Evolutionary conservation across 2,888 invertebrate genomes (phyloP), one percentile per base, ranked within the genome.

Genomic region (Pristionchus fissidentatus): DNA sequence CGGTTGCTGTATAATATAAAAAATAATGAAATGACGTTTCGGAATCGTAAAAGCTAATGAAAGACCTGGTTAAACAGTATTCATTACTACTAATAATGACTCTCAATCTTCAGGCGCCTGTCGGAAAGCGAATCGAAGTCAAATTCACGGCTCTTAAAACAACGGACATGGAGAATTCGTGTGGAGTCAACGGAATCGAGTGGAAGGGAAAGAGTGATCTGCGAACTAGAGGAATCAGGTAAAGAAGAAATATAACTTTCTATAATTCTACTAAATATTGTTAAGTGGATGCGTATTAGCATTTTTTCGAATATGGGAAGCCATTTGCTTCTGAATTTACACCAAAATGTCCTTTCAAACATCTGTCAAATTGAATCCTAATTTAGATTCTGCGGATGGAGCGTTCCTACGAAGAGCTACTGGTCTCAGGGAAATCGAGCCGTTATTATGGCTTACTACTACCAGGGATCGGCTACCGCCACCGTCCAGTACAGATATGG

Each of bases 401-500:
- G 38, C 19, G 43, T 43, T n/a, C 79, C 79, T 3, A 26, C 75
- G 13, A 52, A 57, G 52, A 79, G 79, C 13, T 79, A 79, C 57
- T 46, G 29, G 5, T 79, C 79, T 1, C 26, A 79, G 4, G 79
- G 79, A 22, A 79, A 79, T 57, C 35, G 57, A 8, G 43, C 43
- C 0, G 79, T 79, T 3, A 79, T 79, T 38, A 57, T 57, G 55
- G 79, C 79, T 57, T 79, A 43, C 35, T 79, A 57, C 57, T 79
- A 79, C 57, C 55, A 41, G n/a, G 79, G 79, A 35, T 41, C 52
- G 3, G 57, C 57, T 13, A 41, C 79, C 3, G 79, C 55, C 15
- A 79, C 35, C 15, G 13, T 79, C 19, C 55, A 79, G 79, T 79
- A 79, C 79, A 79, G 79, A 79, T 79, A 57, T 15, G 79, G 79